phyloP scores from a whole-genome alignment of 2,797 vertebrate genomes.

The Scarus forsteni region DNA sequence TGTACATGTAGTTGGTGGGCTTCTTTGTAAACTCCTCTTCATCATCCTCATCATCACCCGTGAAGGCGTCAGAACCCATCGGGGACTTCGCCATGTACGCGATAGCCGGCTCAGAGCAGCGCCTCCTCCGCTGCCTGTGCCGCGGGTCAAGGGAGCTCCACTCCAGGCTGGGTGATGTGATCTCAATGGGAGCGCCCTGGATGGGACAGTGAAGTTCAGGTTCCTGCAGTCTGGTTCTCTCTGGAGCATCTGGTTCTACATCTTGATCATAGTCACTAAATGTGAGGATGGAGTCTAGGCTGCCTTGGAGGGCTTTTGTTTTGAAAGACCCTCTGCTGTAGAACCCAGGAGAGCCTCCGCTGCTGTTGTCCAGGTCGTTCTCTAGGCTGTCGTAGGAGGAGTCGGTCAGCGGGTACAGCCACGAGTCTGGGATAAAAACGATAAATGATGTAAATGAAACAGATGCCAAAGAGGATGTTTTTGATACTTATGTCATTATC shows the following conservation, averaged over 20 bases:
- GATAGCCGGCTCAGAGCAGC: slow-evolving; percentile 76
- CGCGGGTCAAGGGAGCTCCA: slow-evolving; percentile 23
- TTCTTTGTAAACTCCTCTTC: slow-evolving; percentile 20
- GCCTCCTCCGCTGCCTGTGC: slow-evolving; percentile 51
- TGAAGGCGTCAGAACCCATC: slow-evolving; percentile 21
- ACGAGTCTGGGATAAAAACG: slow-evolving; percentile 48
- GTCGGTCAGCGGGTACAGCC: slow-evolving; percentile 84
- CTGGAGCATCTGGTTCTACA: slow-evolving; percentile 70
- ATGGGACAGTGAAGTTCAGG: slow-evolving; percentile 14
- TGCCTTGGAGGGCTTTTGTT: slow-evolving; percentile 77
- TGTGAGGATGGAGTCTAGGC: slow-evolving; percentile 93
- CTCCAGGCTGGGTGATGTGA: slow-evolving; percentile 39
- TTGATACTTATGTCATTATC: too few relatives aligned
- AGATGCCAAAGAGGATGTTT: not conserved
- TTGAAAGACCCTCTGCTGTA: slow-evolving; percentile 61
- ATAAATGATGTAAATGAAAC: not conserved
- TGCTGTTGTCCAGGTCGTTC: slow-evolving; percentile 89
- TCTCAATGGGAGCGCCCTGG: slow-evolving; percentile 29
- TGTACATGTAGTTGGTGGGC: not conserved
- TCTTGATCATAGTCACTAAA: slow-evolving; percentile 90
- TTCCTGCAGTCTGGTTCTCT: slow-evolving; percentile 50
- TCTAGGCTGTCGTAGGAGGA: slow-evolving; percentile 96
- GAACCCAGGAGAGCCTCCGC: slow-evolving; percentile 79
- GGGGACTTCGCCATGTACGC: slow-evolving; percentile 71
- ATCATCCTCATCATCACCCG: slow-evolving; percentile 24